These are phyloP conservation scores for Polymixis lichenea DNA, from an alignment of 2,888 invertebrate genomes.

Conservation along the genomic window DNA sequence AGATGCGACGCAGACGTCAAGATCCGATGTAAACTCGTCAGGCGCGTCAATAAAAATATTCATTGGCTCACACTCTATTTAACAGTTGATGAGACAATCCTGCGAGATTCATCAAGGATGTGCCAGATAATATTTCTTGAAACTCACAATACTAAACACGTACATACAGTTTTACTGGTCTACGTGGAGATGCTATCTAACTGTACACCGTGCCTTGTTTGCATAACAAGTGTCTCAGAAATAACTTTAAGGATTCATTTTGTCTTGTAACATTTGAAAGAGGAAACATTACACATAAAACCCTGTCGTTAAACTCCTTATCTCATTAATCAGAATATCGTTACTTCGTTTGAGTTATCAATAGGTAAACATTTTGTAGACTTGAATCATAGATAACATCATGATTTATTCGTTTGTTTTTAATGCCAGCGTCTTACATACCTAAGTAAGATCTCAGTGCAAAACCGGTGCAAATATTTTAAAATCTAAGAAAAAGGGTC, in stretches of 20 bases:
- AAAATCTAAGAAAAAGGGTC: neutral
- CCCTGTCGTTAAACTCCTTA: constrained; percentile 30
- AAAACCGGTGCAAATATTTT: constrained; percentile 23
- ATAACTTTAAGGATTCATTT: constrained; percentile 43
- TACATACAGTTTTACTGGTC: constrained; percentile 56
- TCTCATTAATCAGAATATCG: constrained; percentile 40
- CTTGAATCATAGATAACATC: constrained; percentile 39
- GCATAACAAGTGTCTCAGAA: constrained; percentile 52
- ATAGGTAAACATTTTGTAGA: constrained; percentile 24
- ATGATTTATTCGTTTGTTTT: constrained; percentile 53
- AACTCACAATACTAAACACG: constrained; percentile 60
- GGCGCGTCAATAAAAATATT: constrained; percentile 90
- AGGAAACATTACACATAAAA: constrained; percentile 59
- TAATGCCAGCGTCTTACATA: neutral
- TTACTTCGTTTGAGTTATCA: constrained; percentile 36
- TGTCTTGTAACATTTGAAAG: constrained; percentile 32
- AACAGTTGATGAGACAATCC: constrained; percentile 86
- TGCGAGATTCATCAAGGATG: constrained; percentile 80
- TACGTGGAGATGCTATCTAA: constrained; percentile 66
- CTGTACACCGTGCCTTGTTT: constrained; percentile 57
- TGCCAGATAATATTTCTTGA: constrained; percentile 58
- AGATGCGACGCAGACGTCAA: constrained; percentile 70
- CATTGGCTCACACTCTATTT: constrained; percentile 89
- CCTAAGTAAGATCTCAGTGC: constrained; percentile 21
- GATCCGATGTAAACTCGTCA: constrained; percentile 80